These are phyloP conservation scores for Dendrophyllia cribrosa DNA, from an alignment of 64 coral and sea anemone species.

Conservation along the genomic window DNA sequence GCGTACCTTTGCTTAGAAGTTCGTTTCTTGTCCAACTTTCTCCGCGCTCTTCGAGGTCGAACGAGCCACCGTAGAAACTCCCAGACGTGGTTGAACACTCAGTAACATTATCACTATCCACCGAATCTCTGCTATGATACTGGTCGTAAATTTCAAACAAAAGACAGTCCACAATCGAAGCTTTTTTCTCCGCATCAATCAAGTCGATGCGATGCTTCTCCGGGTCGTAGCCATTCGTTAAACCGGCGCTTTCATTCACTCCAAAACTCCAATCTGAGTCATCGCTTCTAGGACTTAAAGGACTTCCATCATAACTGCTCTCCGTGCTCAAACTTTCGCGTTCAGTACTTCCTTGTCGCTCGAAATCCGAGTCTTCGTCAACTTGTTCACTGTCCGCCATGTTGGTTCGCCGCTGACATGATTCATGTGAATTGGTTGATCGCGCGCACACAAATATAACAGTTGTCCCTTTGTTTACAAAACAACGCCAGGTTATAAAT, in stretches of 20 bases:
- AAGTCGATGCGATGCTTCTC: slow-evolving; percentile 1
- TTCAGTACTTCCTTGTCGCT: slow-evolving; percentile 71
- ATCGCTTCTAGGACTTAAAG: slow-evolving; percentile 91
- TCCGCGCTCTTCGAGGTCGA: slow-evolving; percentile 97
- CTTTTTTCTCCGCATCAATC: slow-evolving; percentile 75
- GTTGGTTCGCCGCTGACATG: slow-evolving; percentile 78
- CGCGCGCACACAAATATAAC: slow-evolving; percentile 75
- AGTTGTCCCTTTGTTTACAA: slow-evolving; percentile 30
- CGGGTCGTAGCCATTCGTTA: slow-evolving; percentile 33
- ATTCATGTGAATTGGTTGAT: slow-evolving; percentile 58
- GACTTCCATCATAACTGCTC: slow-evolving; percentile 78
- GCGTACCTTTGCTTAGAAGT: slow-evolving; percentile 86
- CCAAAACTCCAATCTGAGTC: slow-evolving; percentile 97
- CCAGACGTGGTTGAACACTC: slow-evolving; percentile 98
- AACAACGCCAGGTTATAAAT: not conserved
- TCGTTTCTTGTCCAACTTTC: slow-evolving; percentile 93
- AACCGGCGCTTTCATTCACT: slow-evolving; percentile 76
- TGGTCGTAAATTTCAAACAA: slow-evolving; percentile 99
- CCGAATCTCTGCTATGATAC: slow-evolving; percentile 94
- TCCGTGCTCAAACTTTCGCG: slow-evolving; percentile 79
- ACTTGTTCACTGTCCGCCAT: slow-evolving; percentile 78
- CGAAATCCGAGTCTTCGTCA: slow-evolving; percentile 58
- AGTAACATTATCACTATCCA: slow-evolving; percentile 99
- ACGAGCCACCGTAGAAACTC: slow-evolving; percentile 93
- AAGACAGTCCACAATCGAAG: slow-evolving; percentile 95